Conservation (phyloP, 2,888 invertebrate species). For the Pegoplata infirma region DNA sequence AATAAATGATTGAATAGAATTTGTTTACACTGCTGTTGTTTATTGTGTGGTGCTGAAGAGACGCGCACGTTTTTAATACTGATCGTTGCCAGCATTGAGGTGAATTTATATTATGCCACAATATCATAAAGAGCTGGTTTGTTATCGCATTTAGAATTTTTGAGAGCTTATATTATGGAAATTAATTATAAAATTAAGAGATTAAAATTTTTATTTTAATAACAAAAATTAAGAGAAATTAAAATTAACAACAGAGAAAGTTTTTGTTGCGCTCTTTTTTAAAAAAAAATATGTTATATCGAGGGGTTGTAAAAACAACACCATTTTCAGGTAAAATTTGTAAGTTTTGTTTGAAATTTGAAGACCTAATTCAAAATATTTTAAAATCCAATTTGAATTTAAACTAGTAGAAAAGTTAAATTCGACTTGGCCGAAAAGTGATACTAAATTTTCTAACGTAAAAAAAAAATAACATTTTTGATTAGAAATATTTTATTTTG, state of each 20-base stretch:
- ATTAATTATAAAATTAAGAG: slow-evolving; percentile 6
- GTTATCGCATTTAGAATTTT: slow-evolving; percentile 24
- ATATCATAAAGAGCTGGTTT: slow-evolving; percentile 5
- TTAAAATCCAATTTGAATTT: too few species aligned
- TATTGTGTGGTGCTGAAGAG: neutral
- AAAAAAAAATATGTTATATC: neutral
- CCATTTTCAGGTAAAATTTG: too few species aligned
- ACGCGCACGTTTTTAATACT: neutral
- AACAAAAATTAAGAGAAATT: neutral
- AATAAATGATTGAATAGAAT: neutral
- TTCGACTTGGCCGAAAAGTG: too few species aligned
- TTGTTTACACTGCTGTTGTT: neutral
- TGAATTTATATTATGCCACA: slow-evolving; percentile 5
- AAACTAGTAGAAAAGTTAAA: too few species aligned
- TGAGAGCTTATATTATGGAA: neutral
- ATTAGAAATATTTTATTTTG: too few species aligned
- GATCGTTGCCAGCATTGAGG: slow-evolving; percentile 8
- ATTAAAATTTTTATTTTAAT: too few species aligned
- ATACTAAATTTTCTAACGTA: too few species aligned
- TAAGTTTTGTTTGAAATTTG: too few species aligned
- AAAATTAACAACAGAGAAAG: too few species aligned
- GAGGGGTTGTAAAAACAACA: neutral
- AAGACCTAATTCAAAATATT: too few species aligned
- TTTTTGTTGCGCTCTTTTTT: neutral
- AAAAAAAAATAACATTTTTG: too few species aligned